A percentile compares a stretch with the other conserved stretches of the same genome.
These are phyloP conservation scores for Amphiprion percula DNA, from an alignment of 2,113 vertebrate genomes.

Conservation along the genomic window DNA sequence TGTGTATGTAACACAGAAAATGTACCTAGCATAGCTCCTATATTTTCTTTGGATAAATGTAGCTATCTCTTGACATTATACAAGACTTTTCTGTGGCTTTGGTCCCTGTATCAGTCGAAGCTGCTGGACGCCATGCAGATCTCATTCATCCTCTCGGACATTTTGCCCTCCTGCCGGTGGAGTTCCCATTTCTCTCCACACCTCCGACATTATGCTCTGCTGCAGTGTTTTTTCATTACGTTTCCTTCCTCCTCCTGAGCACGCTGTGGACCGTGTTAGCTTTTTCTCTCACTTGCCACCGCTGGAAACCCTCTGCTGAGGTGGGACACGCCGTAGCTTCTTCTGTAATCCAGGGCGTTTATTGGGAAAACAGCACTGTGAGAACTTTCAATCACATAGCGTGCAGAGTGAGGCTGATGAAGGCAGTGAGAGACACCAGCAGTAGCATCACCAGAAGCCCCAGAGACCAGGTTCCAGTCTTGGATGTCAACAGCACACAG, in stretches of 20 bases:
- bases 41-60: too few relatives aligned
- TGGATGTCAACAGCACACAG: not conserved
- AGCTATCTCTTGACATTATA: not conserved
- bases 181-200: not conserved
- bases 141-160: not conserved
- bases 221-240: constrained; percentile 15
- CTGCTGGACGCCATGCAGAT: constrained; percentile 2
- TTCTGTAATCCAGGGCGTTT: constrained; percentile 34
- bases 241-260: constrained; percentile 8
- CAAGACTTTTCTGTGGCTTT: not conserved
- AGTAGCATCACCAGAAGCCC: constrained; percentile 14
- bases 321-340: constrained; percentile 24
- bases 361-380: constrained; percentile 13
- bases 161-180: constrained; percentile 9
- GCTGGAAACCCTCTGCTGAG: constrained; percentile 26
- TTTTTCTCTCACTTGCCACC: constrained; percentile 41
- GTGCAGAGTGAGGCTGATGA: constrained; percentile 20
- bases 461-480: constrained; percentile 4
- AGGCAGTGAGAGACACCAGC: constrained; percentile 20
- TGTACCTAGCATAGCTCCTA: too few relatives aligned
- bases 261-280: constrained; percentile 7
- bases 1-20: too few relatives aligned
- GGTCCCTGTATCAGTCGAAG: not conserved
- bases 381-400: constrained; percentile 18
- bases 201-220: constrained; percentile 23